Evolutionary conservation across 1,140 invertebrate genomes (phyloP), one percentile per base, ranked within the genome.

Genomic region (Habropoda laboriosa): DNA sequence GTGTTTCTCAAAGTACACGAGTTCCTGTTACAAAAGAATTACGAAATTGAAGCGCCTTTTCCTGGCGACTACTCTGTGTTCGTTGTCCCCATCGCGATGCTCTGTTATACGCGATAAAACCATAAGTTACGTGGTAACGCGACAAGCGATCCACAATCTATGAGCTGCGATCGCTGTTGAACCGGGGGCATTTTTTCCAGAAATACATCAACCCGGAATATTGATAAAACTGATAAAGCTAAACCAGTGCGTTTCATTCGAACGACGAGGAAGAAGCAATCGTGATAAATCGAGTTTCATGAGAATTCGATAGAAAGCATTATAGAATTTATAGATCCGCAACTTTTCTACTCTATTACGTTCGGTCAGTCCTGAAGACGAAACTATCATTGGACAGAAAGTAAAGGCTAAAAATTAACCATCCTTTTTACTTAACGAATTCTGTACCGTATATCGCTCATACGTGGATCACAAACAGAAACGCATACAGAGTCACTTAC

Each of bases 11-110:
- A 75, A 64, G 71, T 70, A 63, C 58, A 38, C 30, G 40, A 49
- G 55, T 30, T 77, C 72, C 61, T 57, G 71, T 81, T 81, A 70
- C 58, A 27, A 61, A 57, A 64, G 66, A 30, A 49, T 81, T 77
- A 77, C 73, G 74, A 78, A 63, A 81, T 47, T 6, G 35, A 58
- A 58, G 27, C 45, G 73, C 27, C 16, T 55, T 57, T 40, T 16
- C 57, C 77, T 8, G 45, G 13, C 35, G 38, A 2, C 16, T 35
- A 58, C 24, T 21, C 12, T 47, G 21, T 2, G 47, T 24, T 10
- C 18, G 16, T 45, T 32, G 32, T 35, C 35, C n/a, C 40, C 30
- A 18, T 51, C 3, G 16, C 12, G 42, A 24, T 30, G 68, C 21
- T 42, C 42, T 13, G 35, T 55, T 53, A 45, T 49, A 38, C 40